Percentiles rank a stretch among this genome's conserved stretches.
Conservation (phyloP, 2,888 invertebrate species). For the Spialia ferax region DNA sequence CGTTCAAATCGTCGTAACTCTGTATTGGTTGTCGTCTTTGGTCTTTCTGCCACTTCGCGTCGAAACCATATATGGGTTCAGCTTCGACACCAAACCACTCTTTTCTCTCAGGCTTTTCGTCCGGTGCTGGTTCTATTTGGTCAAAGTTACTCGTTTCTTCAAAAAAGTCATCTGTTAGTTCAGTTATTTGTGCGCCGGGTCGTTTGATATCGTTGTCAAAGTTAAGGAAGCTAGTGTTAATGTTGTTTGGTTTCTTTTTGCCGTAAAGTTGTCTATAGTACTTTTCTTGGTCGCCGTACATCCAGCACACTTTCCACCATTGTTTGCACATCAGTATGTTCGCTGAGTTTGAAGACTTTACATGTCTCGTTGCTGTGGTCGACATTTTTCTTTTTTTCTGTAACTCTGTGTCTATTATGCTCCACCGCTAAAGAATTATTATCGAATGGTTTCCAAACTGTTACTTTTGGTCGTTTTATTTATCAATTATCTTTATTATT, state of each 20-base stretch:
- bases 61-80: conserved; percentile 75
- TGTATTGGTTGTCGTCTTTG: conserved; percentile 83
- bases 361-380: conserved; percentile 81
- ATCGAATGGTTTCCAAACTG: background rate
- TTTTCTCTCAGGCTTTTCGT: conserved; percentile 57
- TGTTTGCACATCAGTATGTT: conserved; percentile 94
- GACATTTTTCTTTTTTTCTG: conserved; percentile 67
- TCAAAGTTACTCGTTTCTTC: conserved; percentile 61
- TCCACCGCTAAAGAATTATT: background rate
- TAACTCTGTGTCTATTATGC: conserved; percentile 10
- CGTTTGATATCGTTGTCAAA: conserved; percentile 72
- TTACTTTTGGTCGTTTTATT: background rate
- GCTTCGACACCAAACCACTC: conserved; percentile 67
- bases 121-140: conserved; percentile 75
- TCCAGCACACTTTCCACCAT: conserved; percentile 97
- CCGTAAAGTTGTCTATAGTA: conserved; percentile 94
- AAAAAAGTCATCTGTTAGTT: conserved; percentile 81
- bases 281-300: conserved; percentile 94
- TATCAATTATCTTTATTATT: background rate
- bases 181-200: conserved; percentile 82
- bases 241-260: conserved; percentile 78
- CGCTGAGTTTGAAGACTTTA: conserved; percentile 86
- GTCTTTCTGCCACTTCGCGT: conserved; percentile 79
- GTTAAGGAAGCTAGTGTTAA: conserved; percentile 66
- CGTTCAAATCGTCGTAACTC: conserved; percentile 76